Base-by-base conservation (phyloP, 2,888 invertebrate species). In the Pseudococcus jackbeardsleyi region DNA sequence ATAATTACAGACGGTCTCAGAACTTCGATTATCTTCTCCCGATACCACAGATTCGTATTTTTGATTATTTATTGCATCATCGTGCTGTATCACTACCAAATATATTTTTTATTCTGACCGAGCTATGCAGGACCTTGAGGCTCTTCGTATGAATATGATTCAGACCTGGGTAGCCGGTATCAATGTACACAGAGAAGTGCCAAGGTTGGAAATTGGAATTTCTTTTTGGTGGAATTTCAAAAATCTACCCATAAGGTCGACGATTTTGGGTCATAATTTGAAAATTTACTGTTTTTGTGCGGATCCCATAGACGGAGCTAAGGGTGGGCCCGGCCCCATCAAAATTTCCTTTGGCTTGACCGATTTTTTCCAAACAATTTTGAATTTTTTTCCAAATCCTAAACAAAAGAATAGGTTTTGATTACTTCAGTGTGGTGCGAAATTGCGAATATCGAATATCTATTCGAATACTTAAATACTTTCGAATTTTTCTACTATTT, bases 91-190 rank as follows among this genome's bases (percentile, higher is more conserved):
- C 12, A 17, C 39, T 72, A 72, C 72, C 72, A 15, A 72, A 33
- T 33, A 33, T 72, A 19, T 72, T 17, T 72, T 33, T 72, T 72
- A n/a, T 15, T 17, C 15, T 17, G 17, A 5, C 6, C 4, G 15
- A 72, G 5, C 9, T 72, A 72, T 72, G 72, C 72, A 33, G 72
- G 72, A 72, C 72, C 72, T 72, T 72, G 33, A 33, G 72, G 72
- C 72, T 72, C 72, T 72, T 72, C 72, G 72, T 33, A 33, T 72
- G 33, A 33, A 72, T 33, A 72, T 72, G 72, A 72, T 33, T 72
- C 72, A 72, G 33, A 64, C 9, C 22, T 9, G 7, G 64, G 64
- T 22, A 64, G 19, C 64, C 22, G 64, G 64, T 22, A 64, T 64
- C 8, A 12, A 64, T 3, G 22, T 11, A 22, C 6, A 22, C 4